Conservation (phyloP, 2,888 invertebrate genomes). For the Ectemnius lituratus region DNA sequence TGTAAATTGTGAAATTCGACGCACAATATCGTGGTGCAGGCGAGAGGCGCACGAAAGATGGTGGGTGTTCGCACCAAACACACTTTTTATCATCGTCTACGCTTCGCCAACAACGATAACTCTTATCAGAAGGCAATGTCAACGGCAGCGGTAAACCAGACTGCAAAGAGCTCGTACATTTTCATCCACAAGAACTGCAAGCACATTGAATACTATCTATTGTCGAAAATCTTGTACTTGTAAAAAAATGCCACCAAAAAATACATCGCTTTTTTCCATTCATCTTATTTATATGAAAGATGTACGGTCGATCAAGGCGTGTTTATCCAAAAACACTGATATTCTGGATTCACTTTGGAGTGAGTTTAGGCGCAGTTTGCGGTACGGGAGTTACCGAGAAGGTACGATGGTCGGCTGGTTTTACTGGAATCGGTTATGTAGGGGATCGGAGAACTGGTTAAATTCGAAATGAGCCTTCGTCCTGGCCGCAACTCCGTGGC, state of each 20-base stretch:
- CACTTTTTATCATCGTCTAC: conserved; percentile 40
- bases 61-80: conserved; percentile 38
- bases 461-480: conserved; percentile 23
- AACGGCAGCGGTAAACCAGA: conserved; percentile 33
- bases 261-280: too few relatives aligned
- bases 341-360: too few relatives aligned
- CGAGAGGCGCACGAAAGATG: conserved; percentile 16
- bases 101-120: conserved; percentile 43
- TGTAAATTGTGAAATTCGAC: conserved; percentile 11
- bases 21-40: background rate
- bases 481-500: conserved; percentile 39
- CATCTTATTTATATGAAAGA: too few relatives aligned
- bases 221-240: too few relatives aligned
- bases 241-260: too few relatives aligned
- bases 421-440: too few relatives aligned
- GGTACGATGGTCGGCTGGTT: too few relatives aligned
- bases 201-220: too few relatives aligned
- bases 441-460: conserved; percentile 9
- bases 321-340: too few relatives aligned
- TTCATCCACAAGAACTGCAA: conserved; percentile 8
- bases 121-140: conserved; percentile 39
- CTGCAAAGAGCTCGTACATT: conserved; percentile 20
- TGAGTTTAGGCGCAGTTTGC: too few relatives aligned
- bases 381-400: too few relatives aligned
- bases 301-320: too few relatives aligned